phyloP scores from a whole-genome alignment of 2,888 invertebrate genomes.

The Pteria penguin region DNA sequence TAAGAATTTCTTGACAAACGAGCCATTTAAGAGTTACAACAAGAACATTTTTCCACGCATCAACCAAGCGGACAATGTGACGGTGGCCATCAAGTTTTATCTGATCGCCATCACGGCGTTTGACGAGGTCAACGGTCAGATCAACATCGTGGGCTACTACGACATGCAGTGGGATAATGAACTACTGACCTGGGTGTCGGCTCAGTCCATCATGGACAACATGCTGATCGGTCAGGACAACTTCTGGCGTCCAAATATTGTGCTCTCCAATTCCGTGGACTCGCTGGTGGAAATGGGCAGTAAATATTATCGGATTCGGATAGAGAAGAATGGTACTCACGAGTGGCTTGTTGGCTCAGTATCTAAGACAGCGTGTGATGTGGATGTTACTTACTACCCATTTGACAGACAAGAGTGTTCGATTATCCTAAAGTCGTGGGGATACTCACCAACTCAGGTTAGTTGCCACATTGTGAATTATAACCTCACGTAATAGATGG shows the following conservation, averaged over 20 bases:
- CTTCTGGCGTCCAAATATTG: constrained; percentile 35
- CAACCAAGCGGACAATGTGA: constrained; percentile 22
- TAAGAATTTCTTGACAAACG: constrained; percentile 8
- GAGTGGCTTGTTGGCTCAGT: constrained; percentile 33
- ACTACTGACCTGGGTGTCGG: not conserved
- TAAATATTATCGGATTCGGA: constrained; percentile 20
- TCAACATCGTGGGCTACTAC: constrained; percentile 31
- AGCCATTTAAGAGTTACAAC: constrained; percentile 6
- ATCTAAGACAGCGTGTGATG: constrained; percentile 22
- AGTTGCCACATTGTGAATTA: too few species aligned
- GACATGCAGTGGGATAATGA: constrained; percentile 30
- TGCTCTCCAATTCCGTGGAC: constrained; percentile 30
- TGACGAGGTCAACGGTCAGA: constrained; percentile 25
- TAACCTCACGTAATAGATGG: too few species aligned
- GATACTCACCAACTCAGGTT: constrained; percentile 1
- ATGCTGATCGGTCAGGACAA: constrained; percentile 14
- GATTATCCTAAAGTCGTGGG: constrained; percentile 32
- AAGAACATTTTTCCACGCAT: constrained; percentile 14
- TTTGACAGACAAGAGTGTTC: constrained; percentile 37
- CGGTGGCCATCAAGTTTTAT: constrained; percentile 20
- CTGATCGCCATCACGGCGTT: constrained; percentile 26
- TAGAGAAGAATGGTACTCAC: constrained; percentile 30
- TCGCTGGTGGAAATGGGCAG: constrained; percentile 23
- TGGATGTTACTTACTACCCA: constrained; percentile 39
- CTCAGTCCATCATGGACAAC: not conserved